Evolutionary conservation across 2,797 vertebrate species (phyloP), one percentile per base, ranked within the genome.

Genomic region (Threskiornis aethiopicus): DNA sequence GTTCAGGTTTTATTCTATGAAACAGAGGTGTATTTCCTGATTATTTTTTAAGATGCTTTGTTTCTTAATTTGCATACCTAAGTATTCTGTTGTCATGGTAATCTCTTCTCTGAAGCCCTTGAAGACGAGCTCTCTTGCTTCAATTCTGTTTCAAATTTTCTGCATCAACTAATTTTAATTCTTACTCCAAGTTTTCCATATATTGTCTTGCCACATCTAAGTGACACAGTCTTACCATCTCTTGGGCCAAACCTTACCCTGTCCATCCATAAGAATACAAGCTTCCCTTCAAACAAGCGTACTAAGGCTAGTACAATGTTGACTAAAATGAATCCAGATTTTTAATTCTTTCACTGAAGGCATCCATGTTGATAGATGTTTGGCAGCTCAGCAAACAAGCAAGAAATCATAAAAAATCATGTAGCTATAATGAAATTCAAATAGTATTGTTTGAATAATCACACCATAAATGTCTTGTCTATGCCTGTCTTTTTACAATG

Each of bases 71-170:
- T 98, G 97, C 98, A 97, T 98, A 97, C 95, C 91, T 97, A 97
- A 97, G 97, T 97, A 96, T 89, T 97, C 87, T 97, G 98, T 98
- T 98, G 97, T 98, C 98, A 98, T 98, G 98, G 98, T 97, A 98
- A 98, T 98, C 77, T 91, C 93, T 92, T 97, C 81, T 92, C 65
- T 93, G 91, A 97, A 98, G 94, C 95, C 91, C 93, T 97, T 97
- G 93, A 97, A 97, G 93, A 96, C 84, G 94, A 96, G 78, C 70
- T 96, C 69, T 96, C 90, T 95, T 95, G 64, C 89, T 97, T 96
- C 96, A 89, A n/a, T 79, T 96, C 81, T 92, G 22, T 85, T 95
- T 96, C 95, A 93, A 81, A 90, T 96, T 92, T 95, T 96, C 92
- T 67, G 89, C 85, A 93, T 91, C 64, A 47, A 51, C 59, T 95